Evolutionary conservation across 2,888 invertebrate genomes (phyloP), one percentile per base, ranked within the genome.

Genomic region (Caenorhabditis afra): DNA sequence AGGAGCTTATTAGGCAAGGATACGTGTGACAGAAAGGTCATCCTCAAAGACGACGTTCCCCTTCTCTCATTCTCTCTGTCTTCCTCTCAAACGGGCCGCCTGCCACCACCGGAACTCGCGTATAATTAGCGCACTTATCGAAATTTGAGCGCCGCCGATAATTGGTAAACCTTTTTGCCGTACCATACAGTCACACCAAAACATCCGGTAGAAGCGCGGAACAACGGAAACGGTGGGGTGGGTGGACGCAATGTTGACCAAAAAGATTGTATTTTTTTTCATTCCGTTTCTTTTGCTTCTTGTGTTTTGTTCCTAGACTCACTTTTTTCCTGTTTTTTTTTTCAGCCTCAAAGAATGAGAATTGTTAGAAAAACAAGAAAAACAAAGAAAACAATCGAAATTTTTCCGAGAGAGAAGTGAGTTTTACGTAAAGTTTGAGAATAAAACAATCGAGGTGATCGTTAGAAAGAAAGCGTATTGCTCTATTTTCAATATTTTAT

Each of bases 91-190:
- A 50, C 64, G 58, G 50, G 37, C 59, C 59, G 55, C 52, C 61
- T 47, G 52, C 53, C 62, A 45, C 58, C 73, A 45, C 58, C 73
- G 64, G 41, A 23, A 55, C 50, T 23, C 58, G 29, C 44, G 55
- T 73, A 44, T 76, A 76, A 76, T 76, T 76, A 76, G 67, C 45
- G 75, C 75, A 67, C 75, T 75, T 67, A 75, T 67, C 62, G 75
- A 76, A 76, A 76, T 68, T 76, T 68, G 75, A 76, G 67, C 61
- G 67, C 67, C 41, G 41, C 11, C 50, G 64, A 50, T 71, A 71
- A 64, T 71, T 58, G 64, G 37, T 39, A 53, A 53, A 55, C 44
- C 66, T 41, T 49, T 64, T 52, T 62, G 20, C 23, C 41, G 20
- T 14, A 23, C 23, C 12, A 47, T 66, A 66, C 39, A 37, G 53